Conservation (phyloP, 2,888 invertebrate species). For the Pristionchus maxplancki region DNA sequence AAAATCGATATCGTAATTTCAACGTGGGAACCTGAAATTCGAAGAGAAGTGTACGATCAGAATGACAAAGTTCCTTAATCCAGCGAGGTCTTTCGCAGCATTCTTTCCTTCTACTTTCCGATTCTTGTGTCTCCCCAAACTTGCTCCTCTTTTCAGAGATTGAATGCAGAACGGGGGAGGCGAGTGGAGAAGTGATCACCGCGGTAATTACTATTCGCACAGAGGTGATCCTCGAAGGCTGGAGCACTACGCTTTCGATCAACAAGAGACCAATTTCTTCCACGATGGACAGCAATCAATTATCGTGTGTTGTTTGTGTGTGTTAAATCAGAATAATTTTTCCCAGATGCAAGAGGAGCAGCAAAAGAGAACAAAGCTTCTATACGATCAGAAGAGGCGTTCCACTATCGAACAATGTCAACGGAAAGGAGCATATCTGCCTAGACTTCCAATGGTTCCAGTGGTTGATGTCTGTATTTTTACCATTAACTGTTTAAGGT, state of each 20-base stretch:
- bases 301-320: not conserved
- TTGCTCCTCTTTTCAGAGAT: conserved; percentile 19
- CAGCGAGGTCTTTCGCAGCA: not conserved
- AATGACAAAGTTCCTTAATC: conserved; percentile 17
- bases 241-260: not conserved
- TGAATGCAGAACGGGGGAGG: conserved; percentile 51
- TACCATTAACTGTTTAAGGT: not conserved
- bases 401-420: conserved; percentile 9
- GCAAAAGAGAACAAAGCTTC: conserved; percentile 8
- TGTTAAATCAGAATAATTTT: too few relatives aligned
- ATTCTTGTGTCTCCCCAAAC: not conserved
- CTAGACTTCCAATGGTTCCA: conserved; percentile 24
- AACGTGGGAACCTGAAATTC: not conserved
- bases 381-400: conserved; percentile 46
- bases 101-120: not conserved
- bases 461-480: not conserved
- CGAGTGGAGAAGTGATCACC: conserved; percentile 45
- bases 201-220: conserved; percentile 35
- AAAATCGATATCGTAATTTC: not conserved
- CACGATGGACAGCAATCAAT: conserved; percentile 49
- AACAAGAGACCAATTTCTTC: conserved; percentile 13
- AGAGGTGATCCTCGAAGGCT: conserved; percentile 18
- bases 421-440: conserved; percentile 1
- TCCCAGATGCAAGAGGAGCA: conserved; percentile 49
- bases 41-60: too few relatives aligned